Conservation (phyloP, 2,113 vertebrate species). For the Brachyhypopomus occidentalis region DNA sequence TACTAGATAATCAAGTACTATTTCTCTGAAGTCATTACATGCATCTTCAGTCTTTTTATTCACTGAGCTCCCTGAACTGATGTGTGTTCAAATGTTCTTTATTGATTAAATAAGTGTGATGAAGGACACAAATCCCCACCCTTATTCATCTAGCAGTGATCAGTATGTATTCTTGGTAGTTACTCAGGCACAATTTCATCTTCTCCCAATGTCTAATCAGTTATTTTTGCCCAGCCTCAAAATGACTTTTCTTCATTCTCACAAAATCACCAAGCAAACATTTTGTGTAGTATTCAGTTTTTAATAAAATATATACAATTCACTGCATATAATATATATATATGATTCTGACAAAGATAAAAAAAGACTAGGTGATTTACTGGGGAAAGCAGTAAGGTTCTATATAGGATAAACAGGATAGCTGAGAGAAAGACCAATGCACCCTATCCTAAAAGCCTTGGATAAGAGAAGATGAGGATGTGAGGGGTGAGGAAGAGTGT, state of each 20-base stretch:
- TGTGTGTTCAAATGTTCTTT: neutral
- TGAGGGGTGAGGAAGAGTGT: too few relatives aligned
- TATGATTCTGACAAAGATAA: too few relatives aligned
- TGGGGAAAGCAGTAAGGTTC: too few relatives aligned
- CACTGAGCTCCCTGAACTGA: neutral
- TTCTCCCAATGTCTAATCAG: neutral
- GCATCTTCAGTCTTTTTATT: neutral
- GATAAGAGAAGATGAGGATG: too few relatives aligned
- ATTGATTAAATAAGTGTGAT: neutral
- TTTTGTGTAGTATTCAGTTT: too few relatives aligned
- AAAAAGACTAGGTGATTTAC: too few relatives aligned
- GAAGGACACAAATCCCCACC: neutral
- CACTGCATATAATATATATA: too few relatives aligned
- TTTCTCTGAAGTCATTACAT: neutral
- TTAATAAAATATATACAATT: too few relatives aligned
- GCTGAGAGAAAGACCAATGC: too few relatives aligned
- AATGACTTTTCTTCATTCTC: neutral
- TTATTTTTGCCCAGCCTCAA: neutral
- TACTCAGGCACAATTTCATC: neutral
- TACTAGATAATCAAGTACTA: neutral
- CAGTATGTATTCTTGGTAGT: neutral
- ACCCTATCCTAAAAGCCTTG: too few relatives aligned
- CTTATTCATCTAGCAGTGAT: neutral
- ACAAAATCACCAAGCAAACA: neutral
- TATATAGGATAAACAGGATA: too few relatives aligned